Base-by-base conservation (phyloP, 2,113 vertebrate genomes). In the Thamnaconus septentrionalis region DNA sequence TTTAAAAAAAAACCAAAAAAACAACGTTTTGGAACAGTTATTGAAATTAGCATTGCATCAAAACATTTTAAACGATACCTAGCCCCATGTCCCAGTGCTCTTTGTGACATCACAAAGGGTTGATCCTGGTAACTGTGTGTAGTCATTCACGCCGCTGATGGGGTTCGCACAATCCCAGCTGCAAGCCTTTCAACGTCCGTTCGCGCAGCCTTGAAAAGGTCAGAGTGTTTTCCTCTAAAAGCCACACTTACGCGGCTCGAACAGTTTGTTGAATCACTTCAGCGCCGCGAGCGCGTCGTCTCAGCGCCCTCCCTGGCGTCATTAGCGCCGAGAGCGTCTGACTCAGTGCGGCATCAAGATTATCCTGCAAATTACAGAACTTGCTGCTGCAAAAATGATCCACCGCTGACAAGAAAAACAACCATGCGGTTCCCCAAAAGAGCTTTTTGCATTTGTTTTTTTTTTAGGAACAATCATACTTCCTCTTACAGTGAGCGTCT, bases 231-330 rank as follows among this genome's bases (percentile, higher is more conserved):
- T 57, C 60, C 39, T 55, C 64, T 53, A 74, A 49, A 75, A 59
- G 49, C 62, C 59, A 12, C 59, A 8, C 64, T 66, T 50, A 47
- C 18, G 49, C 51, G 61, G 57, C 66, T 70, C 71, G 50, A 66
- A 49, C 18, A 62, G 64, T 59, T 69, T 59, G 43, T 31, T 31
- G 18, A 51, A 59, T 69, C 59, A 41, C 43, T 12, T 53, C 48
- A 48, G 7, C 42, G 46, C 56, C 69, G 10, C 56, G 73, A 81
- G 47, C 44, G 9, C 12, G 59, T 78, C 58, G 56, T 71, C 65
- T 59, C 73, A 46, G 73, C 66, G 80, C 78, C 85, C 67, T 68
- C 67, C 77, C 69, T 53, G 45, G 77, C 58, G 52, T 73, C 74
- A 69, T 81, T 83, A 78, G 49, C 41, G n/a, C 59, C 54, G 56